A percentile compares a stretch with the other conserved stretches of the same genome.
Evolutionary conservation across 2,888 invertebrate species (phyloP).

Genomic region (Latrodectus elegans): DNA sequence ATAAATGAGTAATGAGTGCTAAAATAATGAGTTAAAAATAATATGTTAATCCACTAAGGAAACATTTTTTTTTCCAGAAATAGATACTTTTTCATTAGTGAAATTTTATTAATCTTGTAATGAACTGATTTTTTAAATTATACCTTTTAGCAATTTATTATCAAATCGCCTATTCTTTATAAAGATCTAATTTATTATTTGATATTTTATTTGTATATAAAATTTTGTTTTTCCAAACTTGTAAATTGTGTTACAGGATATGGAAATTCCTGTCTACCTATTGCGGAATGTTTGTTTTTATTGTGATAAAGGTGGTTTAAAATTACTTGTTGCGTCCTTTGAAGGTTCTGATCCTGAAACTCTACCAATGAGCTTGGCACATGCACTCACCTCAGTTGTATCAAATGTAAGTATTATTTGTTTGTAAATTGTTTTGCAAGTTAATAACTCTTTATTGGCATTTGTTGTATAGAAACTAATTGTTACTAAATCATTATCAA

Average conservation of each 20-base stretch:
- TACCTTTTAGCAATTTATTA: too few species aligned
- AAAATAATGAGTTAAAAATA: too few species aligned
- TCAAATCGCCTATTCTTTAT: not conserved
- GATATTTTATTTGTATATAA: slow-evolving; percentile 77
- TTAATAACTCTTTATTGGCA: too few species aligned
- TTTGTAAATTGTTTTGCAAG: too few species aligned
- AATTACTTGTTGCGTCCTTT: slow-evolving; percentile 90
- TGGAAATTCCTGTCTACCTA: slow-evolving; percentile 92
- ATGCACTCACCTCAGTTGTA: slow-evolving; percentile 92
- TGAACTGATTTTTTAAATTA: not conserved
- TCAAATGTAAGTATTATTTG: slow-evolving; percentile 81
- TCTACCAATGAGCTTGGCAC: slow-evolving; percentile 90
- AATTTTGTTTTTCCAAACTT: slow-evolving; percentile 4
- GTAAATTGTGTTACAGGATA: slow-evolving; percentile 79
- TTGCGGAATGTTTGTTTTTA: slow-evolving; percentile 94
- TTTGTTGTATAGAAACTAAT: too few species aligned
- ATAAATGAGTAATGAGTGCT: too few species aligned
- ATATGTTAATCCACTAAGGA: too few species aligned
- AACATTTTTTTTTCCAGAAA: too few species aligned
- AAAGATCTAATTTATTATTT: not conserved
- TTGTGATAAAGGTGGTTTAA: slow-evolving; percentile 91
- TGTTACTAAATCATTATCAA: too few species aligned
- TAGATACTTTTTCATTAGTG: not conserved
- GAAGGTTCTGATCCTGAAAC: slow-evolving; percentile 83
- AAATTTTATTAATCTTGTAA: not conserved